Evolutionary conservation across 35 echinoderm and acorn worm species (phyloP).

Genomic region (Holothuria glaberrima): DNA sequence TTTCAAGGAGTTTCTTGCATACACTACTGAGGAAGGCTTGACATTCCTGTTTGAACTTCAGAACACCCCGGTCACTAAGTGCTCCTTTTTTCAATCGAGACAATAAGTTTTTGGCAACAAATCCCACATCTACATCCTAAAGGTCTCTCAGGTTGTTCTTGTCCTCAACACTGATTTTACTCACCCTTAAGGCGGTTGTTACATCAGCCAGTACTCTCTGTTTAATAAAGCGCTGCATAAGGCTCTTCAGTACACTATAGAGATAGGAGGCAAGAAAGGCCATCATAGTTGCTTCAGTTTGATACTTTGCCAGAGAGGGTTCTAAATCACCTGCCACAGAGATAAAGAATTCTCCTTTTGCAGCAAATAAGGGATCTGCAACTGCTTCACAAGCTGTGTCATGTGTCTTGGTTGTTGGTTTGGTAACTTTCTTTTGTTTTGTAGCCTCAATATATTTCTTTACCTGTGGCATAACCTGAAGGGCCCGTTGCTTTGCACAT

Average conservation of each 20-base stretch:
- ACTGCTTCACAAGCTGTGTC: neutral
- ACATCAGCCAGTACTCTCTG: constrained; percentile 4
- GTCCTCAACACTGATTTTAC: constrained; percentile 1
- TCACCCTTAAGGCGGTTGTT: constrained; percentile 2
- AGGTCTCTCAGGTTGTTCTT: constrained; percentile 10
- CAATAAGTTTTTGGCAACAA: constrained; percentile 18
- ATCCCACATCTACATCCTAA: neutral
- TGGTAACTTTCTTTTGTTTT: neutral
- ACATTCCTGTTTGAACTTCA: too few relatives aligned
- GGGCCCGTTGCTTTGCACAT: neutral
- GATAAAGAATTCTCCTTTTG: neutral
- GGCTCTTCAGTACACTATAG: neutral
- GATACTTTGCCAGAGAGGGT: constrained; percentile 40
- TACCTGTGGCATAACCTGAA: neutral
- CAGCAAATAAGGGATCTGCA: neutral
- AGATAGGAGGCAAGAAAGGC: constrained; percentile 22
- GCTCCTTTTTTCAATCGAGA: neutral
- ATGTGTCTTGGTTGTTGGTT: constrained; percentile 10
- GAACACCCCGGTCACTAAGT: too few relatives aligned
- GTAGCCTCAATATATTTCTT: neutral
- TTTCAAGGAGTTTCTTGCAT: neutral
- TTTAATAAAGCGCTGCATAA: constrained; percentile 41
- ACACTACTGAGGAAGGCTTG: neutral
- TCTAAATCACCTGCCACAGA: constrained; percentile 17
- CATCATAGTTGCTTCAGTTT: constrained; percentile 35